Evolutionary conservation across 1,140 invertebrate genomes (phyloP).

Genomic region (Ostrea edulis): DNA sequence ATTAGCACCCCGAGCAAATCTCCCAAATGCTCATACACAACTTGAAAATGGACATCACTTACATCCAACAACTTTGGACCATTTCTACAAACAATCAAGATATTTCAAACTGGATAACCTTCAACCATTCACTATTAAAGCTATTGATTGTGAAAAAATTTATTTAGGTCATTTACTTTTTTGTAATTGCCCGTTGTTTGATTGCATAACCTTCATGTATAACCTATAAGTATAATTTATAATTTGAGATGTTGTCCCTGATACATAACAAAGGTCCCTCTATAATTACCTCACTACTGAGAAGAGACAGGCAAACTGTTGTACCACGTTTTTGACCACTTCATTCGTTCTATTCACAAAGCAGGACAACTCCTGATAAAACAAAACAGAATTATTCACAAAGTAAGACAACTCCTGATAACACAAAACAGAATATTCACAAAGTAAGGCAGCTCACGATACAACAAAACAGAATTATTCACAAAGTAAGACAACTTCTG

Average conservation of each 20-base stretch:
- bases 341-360: constrained; percentile 86
- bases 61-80: constrained; percentile 78
- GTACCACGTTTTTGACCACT: constrained; percentile 84
- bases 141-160: too few species aligned
- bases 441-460: constrained; percentile 84
- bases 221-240: too few species aligned
- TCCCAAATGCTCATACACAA: constrained; percentile 84
- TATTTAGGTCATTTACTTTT: too few species aligned
- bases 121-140: too few species aligned
- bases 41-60: constrained; percentile 81
- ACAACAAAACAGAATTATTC: constrained; percentile 26
- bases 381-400: not conserved
- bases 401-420: too few species aligned
- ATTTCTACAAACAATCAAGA: constrained; percentile 65
- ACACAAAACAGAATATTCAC: constrained; percentile 79
- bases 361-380: constrained; percentile 81
- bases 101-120: too few species aligned
- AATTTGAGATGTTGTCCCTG: too few species aligned
- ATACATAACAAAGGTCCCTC: not conserved
- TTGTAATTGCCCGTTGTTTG: too few species aligned
- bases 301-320: constrained; percentile 83
- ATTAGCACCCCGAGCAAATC: constrained; percentile 86
- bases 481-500: too few species aligned
- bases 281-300: constrained; percentile 62
- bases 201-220: too few species aligned